These are phyloP conservation scores for Palythoa grandis DNA, from an alignment of 92 coral and sea anemone genomes.

Conservation along the genomic window DNA sequence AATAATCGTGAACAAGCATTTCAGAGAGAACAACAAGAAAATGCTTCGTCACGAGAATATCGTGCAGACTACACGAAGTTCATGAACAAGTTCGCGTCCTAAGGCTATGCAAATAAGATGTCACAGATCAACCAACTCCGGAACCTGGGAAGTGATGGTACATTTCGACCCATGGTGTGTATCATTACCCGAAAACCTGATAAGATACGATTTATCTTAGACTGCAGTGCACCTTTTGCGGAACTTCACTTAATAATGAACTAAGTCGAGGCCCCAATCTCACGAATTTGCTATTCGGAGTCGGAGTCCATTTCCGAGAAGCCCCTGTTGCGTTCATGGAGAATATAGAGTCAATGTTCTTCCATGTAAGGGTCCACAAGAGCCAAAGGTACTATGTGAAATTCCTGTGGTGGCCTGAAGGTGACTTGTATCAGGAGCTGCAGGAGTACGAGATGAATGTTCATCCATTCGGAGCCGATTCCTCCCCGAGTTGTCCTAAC, in stretches of 20 bases:
- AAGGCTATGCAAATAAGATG: no score
- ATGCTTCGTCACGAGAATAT: background rate
- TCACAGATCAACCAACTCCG: no score
- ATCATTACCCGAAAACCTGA: no score
- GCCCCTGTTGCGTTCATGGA: slow-evolving; percentile 23
- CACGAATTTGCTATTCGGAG: slow-evolving; percentile 3
- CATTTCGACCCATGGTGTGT: no score
- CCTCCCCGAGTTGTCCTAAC: background rate
- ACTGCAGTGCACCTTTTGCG: no score
- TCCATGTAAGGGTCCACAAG: background rate
- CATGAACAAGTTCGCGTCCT: no score
- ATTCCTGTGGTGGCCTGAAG: background rate
- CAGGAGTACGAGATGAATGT: background rate
- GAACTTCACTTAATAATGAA: no score
- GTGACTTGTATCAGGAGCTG: background rate
- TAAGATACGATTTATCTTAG: no score
- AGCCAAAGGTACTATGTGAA: background rate
- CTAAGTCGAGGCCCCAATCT: no score
- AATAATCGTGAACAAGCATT: background rate
- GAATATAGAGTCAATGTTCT: slow-evolving; percentile 15
- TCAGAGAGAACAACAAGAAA: background rate
- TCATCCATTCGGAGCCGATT: background rate
- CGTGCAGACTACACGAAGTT: background rate
- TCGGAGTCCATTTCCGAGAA: background rate
- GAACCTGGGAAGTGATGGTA: no score